A percentile compares a stretch with the other conserved stretches of the same genome.
Evolutionary conservation across 2,888 invertebrate species (phyloP).

Genomic region (Stictocephala bisonia): DNA sequence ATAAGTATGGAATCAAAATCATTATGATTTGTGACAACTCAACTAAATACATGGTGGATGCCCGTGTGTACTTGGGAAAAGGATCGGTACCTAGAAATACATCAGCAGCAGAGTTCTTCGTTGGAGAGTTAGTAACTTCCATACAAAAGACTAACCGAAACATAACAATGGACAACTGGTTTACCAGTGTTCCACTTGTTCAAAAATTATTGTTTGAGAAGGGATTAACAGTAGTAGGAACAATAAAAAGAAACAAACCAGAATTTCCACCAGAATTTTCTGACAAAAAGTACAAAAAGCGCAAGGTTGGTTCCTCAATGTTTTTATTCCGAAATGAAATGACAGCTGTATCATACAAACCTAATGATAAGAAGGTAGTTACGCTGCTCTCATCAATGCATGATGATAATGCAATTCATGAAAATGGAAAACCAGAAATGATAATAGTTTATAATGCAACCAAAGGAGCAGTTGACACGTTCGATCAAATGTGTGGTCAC

Average conservation of each 20-base stretch:
- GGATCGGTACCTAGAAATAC: slow-evolving; percentile 15
- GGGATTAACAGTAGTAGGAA: slow-evolving; percentile 14
- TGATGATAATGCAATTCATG: background rate
- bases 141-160: slow-evolving; percentile 29
- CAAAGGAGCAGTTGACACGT: slow-evolving; percentile 31
- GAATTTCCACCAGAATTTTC: slow-evolving; percentile 21
- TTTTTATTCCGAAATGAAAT: slow-evolving; percentile 20
- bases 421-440: slow-evolving; percentile 25
- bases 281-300: background rate
- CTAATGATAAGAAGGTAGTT: slow-evolving; percentile 28
- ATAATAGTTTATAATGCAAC: slow-evolving; percentile 35
- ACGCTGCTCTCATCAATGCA: slow-evolving; percentile 20
- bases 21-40: slow-evolving; percentile 42
- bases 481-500: slow-evolving; percentile 44
- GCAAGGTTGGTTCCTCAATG: slow-evolving; percentile 18
- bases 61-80: slow-evolving; percentile 44
- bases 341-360: slow-evolving; percentile 28
- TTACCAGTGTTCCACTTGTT: slow-evolving; percentile 34
- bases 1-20: slow-evolving; percentile 52
- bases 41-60: slow-evolving; percentile 44
- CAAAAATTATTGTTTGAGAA: slow-evolving; percentile 11
- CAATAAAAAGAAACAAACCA: slow-evolving; percentile 8
- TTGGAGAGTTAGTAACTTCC: slow-evolving; percentile 33
- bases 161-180: slow-evolving; percentile 37
- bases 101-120: slow-evolving; percentile 40